Evolutionary conservation across 2,888 invertebrate species (phyloP).

Genomic region (Mactromeris polynyma): DNA sequence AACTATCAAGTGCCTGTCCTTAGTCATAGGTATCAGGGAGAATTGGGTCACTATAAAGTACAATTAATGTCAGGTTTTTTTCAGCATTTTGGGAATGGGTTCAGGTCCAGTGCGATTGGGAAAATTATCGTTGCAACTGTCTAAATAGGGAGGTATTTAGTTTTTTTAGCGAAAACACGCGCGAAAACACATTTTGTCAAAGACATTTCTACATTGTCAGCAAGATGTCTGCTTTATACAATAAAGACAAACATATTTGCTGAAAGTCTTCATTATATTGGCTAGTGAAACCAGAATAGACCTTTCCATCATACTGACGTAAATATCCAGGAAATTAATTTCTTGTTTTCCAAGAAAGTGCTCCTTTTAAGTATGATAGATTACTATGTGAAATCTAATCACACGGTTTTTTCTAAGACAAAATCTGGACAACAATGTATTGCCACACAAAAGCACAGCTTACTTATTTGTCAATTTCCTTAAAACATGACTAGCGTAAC

Average conservation of each 20-base stretch:
- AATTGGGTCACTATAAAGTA: too few relatives aligned
- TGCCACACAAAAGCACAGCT: not conserved
- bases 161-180: too few relatives aligned
- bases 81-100: too few relatives aligned
- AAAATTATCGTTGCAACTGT: too few relatives aligned
- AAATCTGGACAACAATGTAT: not conserved
- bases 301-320: not conserved
- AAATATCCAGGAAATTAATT: slow-evolving; percentile 3
- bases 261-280: not conserved
- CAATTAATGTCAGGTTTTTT: too few relatives aligned
- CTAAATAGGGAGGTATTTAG: too few relatives aligned
- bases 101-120: too few relatives aligned
- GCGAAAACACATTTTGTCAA: not conserved
- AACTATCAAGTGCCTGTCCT: too few relatives aligned
- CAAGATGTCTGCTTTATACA: not conserved
- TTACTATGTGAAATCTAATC: not conserved
- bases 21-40: too few relatives aligned
- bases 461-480: too few relatives aligned
- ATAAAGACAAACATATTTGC: too few relatives aligned
- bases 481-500: too few relatives aligned
- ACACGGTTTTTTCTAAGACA: not conserved
- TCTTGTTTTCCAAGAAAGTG: not conserved
- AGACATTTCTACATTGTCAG: not conserved
- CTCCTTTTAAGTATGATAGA: not conserved
- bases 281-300: not conserved